Evolutionary conservation across 1,140 invertebrate species (phyloP), one percentile per base, ranked within the genome.

Genomic region (Drosophila elegans): DNA sequence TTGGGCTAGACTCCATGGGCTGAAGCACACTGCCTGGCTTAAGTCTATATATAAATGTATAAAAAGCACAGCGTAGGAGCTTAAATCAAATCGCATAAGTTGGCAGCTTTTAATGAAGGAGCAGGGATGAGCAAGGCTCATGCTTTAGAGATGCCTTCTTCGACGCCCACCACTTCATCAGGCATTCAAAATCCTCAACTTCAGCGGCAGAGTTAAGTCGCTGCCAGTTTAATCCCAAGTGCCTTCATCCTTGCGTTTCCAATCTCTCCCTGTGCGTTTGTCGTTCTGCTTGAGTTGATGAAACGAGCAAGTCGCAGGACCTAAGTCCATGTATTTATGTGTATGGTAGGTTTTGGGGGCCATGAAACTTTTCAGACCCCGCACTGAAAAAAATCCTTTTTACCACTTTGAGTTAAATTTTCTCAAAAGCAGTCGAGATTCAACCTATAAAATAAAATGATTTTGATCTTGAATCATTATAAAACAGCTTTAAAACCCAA

Each of bases 11-110:
- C 45, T 44, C 41, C 45, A 62, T 16, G 41, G 29, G 39, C 39
- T 56, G 32, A 42, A 59, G 9, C 7, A 36, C 61, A 16, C 4
- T 10, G 10, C 25, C 36, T 29, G 63, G 39, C 38, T 64, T 41
- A 32, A 45, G 13, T 46, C 29, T 49, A 25, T 32, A 7, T 57
- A 57, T 62, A 62, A 32, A 21, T 36, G 7, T 32, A 64, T n/a
- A 27, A 36, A 51, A 41, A 48, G 64, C 46, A n/a, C 39, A 52
- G 54, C 55, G 72, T 21, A 60, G 56, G 53, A 63, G 83, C 84
- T 86, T 86, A 83, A 76, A 82, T 63, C 55, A 86, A 88, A 86
- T 86, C 83, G 83, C 83, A 68, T 82, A 86, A 85, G 82, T 88
- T 84, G 80, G 71, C 29, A 76, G 77, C 80, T 84, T 84, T 80